Evolutionary conservation across 2,113 vertebrate genomes (phyloP).

Genomic region (Herpetotheres cachinnans): DNA sequence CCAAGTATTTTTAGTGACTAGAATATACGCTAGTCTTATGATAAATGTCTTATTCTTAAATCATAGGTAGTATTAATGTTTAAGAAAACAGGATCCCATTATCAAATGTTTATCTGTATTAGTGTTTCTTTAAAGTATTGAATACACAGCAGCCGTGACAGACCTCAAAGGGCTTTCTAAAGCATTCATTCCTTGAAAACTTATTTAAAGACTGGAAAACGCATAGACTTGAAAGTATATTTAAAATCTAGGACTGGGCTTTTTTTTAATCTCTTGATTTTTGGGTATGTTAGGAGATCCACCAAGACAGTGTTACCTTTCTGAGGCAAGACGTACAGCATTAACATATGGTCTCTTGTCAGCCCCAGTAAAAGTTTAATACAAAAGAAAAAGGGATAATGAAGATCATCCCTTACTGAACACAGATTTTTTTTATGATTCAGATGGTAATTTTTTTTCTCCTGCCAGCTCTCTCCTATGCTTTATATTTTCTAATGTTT

Average conservation of each 20-base stretch:
- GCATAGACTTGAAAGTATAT: not conserved
- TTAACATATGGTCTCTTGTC: not conserved
- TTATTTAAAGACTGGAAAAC: not conserved
- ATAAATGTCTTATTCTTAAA: not conserved
- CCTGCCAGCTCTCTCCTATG: not conserved
- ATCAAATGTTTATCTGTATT: not conserved
- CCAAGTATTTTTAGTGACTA: not conserved
- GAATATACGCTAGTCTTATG: not conserved
- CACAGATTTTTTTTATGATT: not conserved
- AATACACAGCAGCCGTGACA: not conserved
- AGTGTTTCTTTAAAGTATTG: not conserved
- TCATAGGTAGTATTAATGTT: not conserved
- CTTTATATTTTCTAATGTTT: not conserved
- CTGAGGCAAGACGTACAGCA: accelerated
- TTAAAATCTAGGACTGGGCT: not conserved
- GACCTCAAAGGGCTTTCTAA: not conserved
- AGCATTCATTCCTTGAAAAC: not conserved
- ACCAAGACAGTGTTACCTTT: not conserved
- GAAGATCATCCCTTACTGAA: not conserved
- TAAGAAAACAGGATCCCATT: not conserved
- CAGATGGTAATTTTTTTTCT: not conserved
- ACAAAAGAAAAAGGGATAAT: not conserved
- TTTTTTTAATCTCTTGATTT: not conserved
- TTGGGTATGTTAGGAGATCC: not conserved
- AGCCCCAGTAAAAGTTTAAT: not conserved